Base-by-base conservation (phyloP, 2,888 invertebrate genomes). In the Xylocampa areola region DNA sequence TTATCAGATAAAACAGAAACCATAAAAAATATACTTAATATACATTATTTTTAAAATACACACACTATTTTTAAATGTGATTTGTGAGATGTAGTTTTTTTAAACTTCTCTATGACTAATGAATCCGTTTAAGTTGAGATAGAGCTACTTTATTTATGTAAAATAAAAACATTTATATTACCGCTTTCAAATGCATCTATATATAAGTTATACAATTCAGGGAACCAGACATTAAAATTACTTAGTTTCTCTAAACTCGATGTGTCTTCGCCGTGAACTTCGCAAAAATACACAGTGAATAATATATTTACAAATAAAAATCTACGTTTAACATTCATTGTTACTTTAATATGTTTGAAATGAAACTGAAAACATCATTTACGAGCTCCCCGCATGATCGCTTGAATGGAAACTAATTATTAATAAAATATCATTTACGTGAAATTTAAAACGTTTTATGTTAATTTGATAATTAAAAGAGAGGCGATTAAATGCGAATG, bases 331-430 rank as follows among this genome's bases (percentile, higher is more conserved):
- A 5, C 13, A 16, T 19, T 2, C 60, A 53, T 60, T 5, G 10
- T 55, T 21, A n/a, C n/a, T 37, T 48, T 13, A 37, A 57, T 53
- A 58, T 39, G 60, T 57, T 71, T 30, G 14, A 59, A 59, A 41
- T 27, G 37, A 25, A 19, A 47, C 44, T 48, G n/a, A 23, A 59
- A 64, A 51, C 54, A 70, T 6, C 30, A 0, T 30, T 79, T 75
- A 65, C 53, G 58, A 45, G 51, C 23, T 63, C 59, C 23, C 55
- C 72, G 70, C 29, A n/a, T 86, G 82, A 85, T 81, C 53, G 87
- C 85, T 71, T 69, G 64, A 51, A 8, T 82, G 81, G 64, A 81
- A 80, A 81, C 81, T 83, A 85, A 87, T 88, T 80, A 59, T 40
- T 16, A 63, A 71, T 73, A 64, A 74, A 43, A 36, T 35, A 35